A percentile compares a stretch with the other conserved stretches of the same genome.
These are phyloP conservation scores for Neofelis nebulosa DNA, from an alignment of 2,113 vertebrate genomes.

Conservation along the genomic window DNA sequence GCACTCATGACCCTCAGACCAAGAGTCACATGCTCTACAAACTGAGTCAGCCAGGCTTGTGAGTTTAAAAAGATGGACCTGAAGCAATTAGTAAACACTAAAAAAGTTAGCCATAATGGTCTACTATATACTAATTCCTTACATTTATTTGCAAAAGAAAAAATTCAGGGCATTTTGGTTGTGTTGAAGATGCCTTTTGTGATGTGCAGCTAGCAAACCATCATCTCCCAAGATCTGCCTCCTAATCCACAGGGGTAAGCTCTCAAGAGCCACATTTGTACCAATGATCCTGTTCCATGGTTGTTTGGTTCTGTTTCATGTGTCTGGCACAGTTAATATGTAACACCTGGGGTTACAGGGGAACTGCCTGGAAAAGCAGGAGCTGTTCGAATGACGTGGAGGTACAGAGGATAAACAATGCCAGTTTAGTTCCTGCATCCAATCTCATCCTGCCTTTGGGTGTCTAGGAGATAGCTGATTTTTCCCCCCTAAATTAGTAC, in stretches of 20 bases:
- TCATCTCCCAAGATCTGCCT: neutral
- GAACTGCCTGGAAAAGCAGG: neutral
- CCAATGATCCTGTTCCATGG: neutral
- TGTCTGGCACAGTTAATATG: neutral
- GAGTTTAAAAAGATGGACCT: neutral
- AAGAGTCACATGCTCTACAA: neutral
- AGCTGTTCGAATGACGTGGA: neutral
- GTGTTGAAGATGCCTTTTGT: neutral
- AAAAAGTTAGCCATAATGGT: neutral
- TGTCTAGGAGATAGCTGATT: neutral
- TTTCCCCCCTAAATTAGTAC: neutral
- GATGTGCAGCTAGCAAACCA: neutral
- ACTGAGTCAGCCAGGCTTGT: neutral
- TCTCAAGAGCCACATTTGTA: neutral
- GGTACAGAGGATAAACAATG: neutral
- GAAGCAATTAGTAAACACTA: neutral
- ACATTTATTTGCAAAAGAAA: slow-evolving; percentile 16
- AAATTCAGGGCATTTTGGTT: neutral
- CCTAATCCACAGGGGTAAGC: neutral
- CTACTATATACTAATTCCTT: neutral
- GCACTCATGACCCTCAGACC: neutral
- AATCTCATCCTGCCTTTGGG: neutral
- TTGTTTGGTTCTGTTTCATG: neutral
- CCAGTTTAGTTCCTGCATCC: neutral
- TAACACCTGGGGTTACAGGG: neutral